phyloP scores from a whole-genome alignment of 2,888 invertebrate genomes.

The Leucophenga montana region DNA sequence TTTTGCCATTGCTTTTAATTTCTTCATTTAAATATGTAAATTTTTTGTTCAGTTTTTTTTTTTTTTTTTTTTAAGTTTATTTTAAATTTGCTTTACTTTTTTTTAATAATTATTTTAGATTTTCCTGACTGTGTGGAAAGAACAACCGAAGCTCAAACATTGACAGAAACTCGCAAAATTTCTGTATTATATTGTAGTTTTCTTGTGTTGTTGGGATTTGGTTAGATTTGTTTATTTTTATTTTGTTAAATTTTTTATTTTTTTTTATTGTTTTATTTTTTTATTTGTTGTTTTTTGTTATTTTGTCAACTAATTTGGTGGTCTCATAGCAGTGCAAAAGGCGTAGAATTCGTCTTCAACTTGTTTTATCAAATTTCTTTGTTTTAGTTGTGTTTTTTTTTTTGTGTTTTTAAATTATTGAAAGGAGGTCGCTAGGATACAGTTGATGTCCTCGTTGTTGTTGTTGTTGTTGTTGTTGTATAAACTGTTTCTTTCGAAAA shows the following conservation, averaged over 20 bases:
- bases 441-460: constrained; percentile 1
- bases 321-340: constrained; percentile 64
- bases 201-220: constrained; percentile 25
- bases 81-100: constrained; percentile 6
- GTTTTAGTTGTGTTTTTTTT: constrained; percentile 28
- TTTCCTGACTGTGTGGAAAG: not conserved
- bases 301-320: constrained; percentile 54
- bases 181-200: constrained; percentile 24
- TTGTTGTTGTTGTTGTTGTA: constrained; percentile 23
- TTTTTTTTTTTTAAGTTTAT: constrained; percentile 6
- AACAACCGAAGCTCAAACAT: constrained; percentile 68
- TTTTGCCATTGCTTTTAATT: constrained; percentile 24
- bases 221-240: too few species aligned
- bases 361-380: too few species aligned
- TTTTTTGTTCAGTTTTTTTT: not conserved
- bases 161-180: constrained; percentile 48
- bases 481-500: constrained; percentile 42
- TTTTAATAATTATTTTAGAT: constrained; percentile 27
- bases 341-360: constrained; percentile 16
- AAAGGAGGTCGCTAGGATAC: constrained; percentile 26
- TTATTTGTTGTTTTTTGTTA: constrained; percentile 28
- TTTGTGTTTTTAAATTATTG: constrained; percentile 15
- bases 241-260: constrained; percentile 1
- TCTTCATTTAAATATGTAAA: not conserved
- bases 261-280: constrained; percentile 11